Conservation (phyloP, 2,113 vertebrate genomes). For the Macquaria australasica region DNA sequence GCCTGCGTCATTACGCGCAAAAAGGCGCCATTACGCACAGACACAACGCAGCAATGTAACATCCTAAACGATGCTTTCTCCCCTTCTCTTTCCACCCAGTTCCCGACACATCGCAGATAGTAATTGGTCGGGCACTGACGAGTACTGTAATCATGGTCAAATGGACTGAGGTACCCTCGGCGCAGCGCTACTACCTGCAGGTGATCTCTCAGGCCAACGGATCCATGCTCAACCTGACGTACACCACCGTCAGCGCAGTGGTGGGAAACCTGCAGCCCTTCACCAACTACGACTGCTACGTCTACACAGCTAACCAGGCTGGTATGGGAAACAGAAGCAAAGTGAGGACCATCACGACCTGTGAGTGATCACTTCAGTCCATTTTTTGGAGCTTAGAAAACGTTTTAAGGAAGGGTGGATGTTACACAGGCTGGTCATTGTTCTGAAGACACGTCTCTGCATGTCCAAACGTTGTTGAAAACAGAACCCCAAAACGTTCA, state of each 20-base stretch:
- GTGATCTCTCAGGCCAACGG: conserved; percentile 45
- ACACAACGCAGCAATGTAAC: background rate
- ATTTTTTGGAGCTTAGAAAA: background rate
- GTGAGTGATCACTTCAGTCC: conserved; percentile 72
- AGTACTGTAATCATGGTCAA: conserved; percentile 74
- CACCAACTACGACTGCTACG: conserved; percentile 76
- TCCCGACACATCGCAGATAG: conserved; percentile 78
- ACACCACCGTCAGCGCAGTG: conserved; percentile 36
- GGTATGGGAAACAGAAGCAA: conserved; percentile 77
- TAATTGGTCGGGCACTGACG: conserved; percentile 45
- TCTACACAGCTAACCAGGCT: conserved; percentile 79
- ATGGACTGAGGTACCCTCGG: conserved; percentile 75
- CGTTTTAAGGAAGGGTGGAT: background rate
- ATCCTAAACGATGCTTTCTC: background rate
- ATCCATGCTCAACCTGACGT: conserved; percentile 54
- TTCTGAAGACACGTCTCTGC: background rate
- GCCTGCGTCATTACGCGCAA: background rate
- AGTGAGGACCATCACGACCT: conserved; percentile 78
- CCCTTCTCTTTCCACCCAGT: conserved; percentile 60
- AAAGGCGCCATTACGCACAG: background rate
- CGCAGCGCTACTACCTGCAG: conserved; percentile 71
- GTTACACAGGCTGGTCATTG: background rate
- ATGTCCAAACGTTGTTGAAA: background rate
- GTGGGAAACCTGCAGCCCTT: conserved; percentile 68
- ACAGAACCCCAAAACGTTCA: background rate